Base-by-base conservation (phyloP, 2,888 invertebrate genomes). In the Clepsis dumicolana region DNA sequence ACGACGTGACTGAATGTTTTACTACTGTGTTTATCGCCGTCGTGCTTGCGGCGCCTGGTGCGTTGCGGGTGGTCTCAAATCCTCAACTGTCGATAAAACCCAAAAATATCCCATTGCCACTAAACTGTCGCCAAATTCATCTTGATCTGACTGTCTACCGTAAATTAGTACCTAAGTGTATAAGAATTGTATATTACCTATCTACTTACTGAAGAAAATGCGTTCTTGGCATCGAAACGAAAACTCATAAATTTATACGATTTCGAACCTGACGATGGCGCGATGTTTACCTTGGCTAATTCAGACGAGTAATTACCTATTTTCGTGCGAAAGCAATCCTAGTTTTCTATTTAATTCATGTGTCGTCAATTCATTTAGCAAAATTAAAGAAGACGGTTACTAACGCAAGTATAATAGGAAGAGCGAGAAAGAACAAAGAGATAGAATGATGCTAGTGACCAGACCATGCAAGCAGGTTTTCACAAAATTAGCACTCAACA, bases 151-250 rank as follows among this genome's bases (percentile, higher is more conserved):
- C 25, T 35, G 24, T 38, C 27, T 18, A 29, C 18, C n/a, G 4
- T 50, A 29, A 18, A 48, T 2, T 18, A 25, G 4, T 12, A n/a
- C 7, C n/a, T 54, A 44, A 16, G 32, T 62, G 24, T 4, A 44
- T 57, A 1, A 41, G 1, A 14, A 56, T 8, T 18, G 48, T 48
- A 48, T 21, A 44, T 4, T 35, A 35, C 35, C n/a, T 35, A 66
- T 25, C 66, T 59, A 38, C 38, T 27, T 59, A 38, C 38, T 27
- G 50, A 72, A 67, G 53, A 60, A 72, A 70, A 70, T 75, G 71
- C 73, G 73, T 65, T 72, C 61, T 78, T 80, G 76, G 74, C 75
- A 73, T 63, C 70, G 71, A 48, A 65, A 73, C 48, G 56, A 29
- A 71, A 72, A 59, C 68, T 62, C 56, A 73, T 75, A 70, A 68